Percentiles rank a stretch among this genome's conserved stretches.
Evolutionary conservation across 2,888 invertebrate genomes (phyloP).

Genomic region (Xylophagus ater): DNA sequence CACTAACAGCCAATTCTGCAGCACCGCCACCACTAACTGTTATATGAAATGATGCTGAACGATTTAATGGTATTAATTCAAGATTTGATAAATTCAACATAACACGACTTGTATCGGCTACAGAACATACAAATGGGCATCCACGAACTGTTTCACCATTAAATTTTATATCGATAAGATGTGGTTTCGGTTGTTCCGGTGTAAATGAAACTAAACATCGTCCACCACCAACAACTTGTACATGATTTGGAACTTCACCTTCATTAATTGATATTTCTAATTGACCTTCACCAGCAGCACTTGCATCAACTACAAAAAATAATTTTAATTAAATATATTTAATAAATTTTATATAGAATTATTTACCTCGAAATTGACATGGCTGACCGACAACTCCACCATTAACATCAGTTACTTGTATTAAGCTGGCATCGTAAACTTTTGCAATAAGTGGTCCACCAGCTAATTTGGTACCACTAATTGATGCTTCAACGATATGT

Average conservation of each 20-base stretch:
- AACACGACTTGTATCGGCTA: conserved; percentile 67
- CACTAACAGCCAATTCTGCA: conserved; percentile 81
- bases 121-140: conserved; percentile 81
- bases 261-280: conserved; percentile 98
- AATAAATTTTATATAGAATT: conserved; percentile 9
- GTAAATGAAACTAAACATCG: conserved; percentile 90
- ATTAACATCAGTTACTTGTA: conserved; percentile 88
- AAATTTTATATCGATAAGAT: conserved; percentile 90
- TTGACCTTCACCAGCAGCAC: conserved; percentile 97
- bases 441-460: conserved; percentile 87
- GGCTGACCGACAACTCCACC: conserved; percentile 91
- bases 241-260: conserved; percentile 97
- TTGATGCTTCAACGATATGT: conserved; percentile 82
- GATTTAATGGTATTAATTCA: conserved; percentile 77
- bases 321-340: neutral
- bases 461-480: conserved; percentile 80
- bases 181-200: conserved; percentile 81
- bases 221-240: conserved; percentile 91
- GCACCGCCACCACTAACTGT: conserved; percentile 56
- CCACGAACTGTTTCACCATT: conserved; percentile 88
- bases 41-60: conserved; percentile 67
- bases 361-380: conserved; percentile 69
- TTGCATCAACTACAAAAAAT: conserved; percentile 75
- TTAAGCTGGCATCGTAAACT: conserved; percentile 87
- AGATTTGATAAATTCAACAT: conserved; percentile 61